These are phyloP conservation scores for Pipistrellus pipistrellus DNA, from an alignment of 2,797 vertebrate species.

Conservation along the genomic window DNA sequence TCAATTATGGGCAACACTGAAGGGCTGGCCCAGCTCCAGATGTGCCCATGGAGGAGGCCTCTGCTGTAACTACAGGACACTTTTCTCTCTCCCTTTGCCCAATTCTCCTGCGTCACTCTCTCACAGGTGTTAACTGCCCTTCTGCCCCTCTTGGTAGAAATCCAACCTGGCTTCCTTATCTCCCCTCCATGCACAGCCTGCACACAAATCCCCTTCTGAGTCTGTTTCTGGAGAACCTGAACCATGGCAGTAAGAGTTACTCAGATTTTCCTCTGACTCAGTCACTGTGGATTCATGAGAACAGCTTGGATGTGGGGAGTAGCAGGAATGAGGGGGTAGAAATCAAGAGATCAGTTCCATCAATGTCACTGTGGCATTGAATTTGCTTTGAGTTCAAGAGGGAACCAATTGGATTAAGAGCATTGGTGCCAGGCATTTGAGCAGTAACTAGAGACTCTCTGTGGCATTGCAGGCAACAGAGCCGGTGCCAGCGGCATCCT, in stretches of 20 bases:
- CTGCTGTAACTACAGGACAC: rapidly evolving
- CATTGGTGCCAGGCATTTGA: background rate
- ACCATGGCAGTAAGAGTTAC: background rate
- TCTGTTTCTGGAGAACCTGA: background rate
- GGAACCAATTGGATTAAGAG: background rate
- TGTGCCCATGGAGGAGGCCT: background rate
- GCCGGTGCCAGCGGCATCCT: background rate
- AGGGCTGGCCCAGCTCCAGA: background rate
- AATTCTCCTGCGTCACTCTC: background rate
- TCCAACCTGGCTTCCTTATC: background rate
- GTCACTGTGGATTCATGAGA: background rate
- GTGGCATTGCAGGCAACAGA: background rate
- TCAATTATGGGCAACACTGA: background rate
- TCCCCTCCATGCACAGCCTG: background rate
- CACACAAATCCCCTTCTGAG: background rate
- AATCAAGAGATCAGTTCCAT: background rate
- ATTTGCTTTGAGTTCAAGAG: slow-evolving; percentile 2
- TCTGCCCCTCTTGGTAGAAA: background rate
- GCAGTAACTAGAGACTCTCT: background rate
- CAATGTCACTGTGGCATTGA: background rate
- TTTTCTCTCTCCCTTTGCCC: background rate
- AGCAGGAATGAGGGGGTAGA: background rate
- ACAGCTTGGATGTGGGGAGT: background rate
- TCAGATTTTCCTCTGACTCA: background rate
- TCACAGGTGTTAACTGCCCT: background rate